Evolutionary conservation across 2,797 vertebrate species (phyloP), one percentile per base, ranked within the genome.

Genomic region (Coregonus sp.): DNA sequence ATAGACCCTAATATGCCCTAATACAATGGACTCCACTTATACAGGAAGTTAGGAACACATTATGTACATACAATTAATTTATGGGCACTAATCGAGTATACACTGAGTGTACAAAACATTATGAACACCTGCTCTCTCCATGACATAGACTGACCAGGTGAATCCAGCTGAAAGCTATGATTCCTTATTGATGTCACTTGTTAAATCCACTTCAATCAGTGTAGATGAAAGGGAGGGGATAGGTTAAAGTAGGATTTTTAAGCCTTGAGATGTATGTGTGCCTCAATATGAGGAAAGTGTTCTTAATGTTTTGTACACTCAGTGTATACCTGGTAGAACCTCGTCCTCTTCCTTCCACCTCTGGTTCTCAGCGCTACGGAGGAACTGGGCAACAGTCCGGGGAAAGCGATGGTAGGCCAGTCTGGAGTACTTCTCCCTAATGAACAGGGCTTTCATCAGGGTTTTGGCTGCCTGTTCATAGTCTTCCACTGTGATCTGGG

Each of bases 401-500:
- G 95, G 97, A 86, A 98, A 99, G 81, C 92, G 94, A 79, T 99
- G 97, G 83, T 97, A 97, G 51, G 96, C 96, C 11, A 99, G 94
- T 3, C 94, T 95, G 0, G 95, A 96, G 78, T 99, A 99, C 85
- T 98, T 98, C 85, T 99, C 97, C 69, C 98, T 93, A 82, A 98
- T 96, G 71, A 95, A 92, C 76, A 99, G 92, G 71, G 97, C 97
- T 82, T 96, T 98, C 68, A 96, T 94, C 75, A 99, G 93, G 86
- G 95, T 95, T 81, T 94, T 96, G 72, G 97, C 95, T 7, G 98
- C 97, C 85, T 97, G 96, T 75, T 98, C 97, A 33, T 99, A 99
- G 91, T 99, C 98, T 80, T 99, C 97, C 74, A 99, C 93, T 5
- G 97, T 98, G 87, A 98, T 94, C 98, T 99, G 91, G 66, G 5